Evolutionary conservation across 2,797 vertebrate species (phyloP), one percentile per base, ranked within the genome.

Genomic region (Rhodeus uyekii): DNA sequence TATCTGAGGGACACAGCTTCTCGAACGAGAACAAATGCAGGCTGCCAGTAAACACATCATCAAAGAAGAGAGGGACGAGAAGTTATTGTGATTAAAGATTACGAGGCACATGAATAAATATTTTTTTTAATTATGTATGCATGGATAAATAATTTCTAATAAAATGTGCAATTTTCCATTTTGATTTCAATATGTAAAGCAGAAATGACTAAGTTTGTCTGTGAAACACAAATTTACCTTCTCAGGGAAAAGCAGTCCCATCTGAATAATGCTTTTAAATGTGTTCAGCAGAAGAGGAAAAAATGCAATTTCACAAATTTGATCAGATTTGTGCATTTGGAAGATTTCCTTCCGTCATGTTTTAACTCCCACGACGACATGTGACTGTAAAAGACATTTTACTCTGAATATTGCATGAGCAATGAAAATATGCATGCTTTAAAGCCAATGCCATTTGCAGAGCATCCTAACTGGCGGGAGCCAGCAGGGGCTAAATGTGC

Each of bases 361-460:
- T 55, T 22, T 22, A 36, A 76, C 67, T 63, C 58, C 72, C 68
- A 67, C 50, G 29, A 72, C 13, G 4, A 14, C 18, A 55, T 80
- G 36, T 32, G 46, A 77, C 34, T 76, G 63, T 63, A 22, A 61
- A 65, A 63, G 53, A 36, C 10, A 2, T 58, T 67, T 72, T 61
- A 39, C n/a, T 83, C 65, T 80, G 50, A 83, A 85, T 83, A 76
- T 46, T 63, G 65, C 60, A 85, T 58, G 36, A 81, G 67, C 60
- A 74, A 81, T 72, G 72, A 76, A 78, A 81, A 85, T 55, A 71
- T 85, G 87, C 73, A 53, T 24, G 34, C 38, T 29, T 67, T 75
- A 58, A 65, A 34, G 16, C 58, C 53, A 68, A 34, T 60, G 48
- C 34, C 27, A 36, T 68, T 58, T 42, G 53, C 29, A 2, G 3